Percentiles rank a stretch among this genome's conserved stretches.
phyloP scores from a whole-genome alignment of 2,888 invertebrate genomes.

The Chrysopilus asiliformis region DNA sequence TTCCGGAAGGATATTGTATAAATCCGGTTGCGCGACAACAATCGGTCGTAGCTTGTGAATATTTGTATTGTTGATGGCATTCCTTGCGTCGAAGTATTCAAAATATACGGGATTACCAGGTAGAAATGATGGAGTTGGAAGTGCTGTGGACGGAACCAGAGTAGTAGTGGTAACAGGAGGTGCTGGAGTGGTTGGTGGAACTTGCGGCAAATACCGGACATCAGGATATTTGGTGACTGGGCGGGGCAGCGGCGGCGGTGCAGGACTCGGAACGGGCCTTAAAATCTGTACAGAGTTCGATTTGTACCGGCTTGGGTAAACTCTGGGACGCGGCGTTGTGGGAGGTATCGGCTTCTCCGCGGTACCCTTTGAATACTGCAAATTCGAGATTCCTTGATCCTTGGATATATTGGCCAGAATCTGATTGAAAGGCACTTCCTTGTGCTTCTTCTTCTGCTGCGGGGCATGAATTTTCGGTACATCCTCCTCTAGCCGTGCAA shows the following conservation, averaged over 20 bases:
- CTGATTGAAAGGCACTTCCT: slow-evolving; percentile 21
- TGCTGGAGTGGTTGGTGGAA: slow-evolving; percentile 35
- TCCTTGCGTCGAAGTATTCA: slow-evolving; percentile 32
- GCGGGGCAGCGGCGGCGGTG: slow-evolving; percentile 24
- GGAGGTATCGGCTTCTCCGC: too few relatives aligned
- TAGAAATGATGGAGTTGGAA: slow-evolving; percentile 30
- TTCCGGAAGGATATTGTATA: not conserved
- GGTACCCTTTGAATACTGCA: too few relatives aligned
- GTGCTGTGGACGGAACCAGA: slow-evolving; percentile 31
- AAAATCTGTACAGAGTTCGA: slow-evolving; percentile 30
- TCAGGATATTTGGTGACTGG: slow-evolving; percentile 6
- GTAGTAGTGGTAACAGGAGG: slow-evolving; percentile 34
- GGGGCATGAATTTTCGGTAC: slow-evolving; percentile 28
- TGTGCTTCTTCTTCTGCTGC: slow-evolving; percentile 15
- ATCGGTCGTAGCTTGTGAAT: too few relatives aligned
- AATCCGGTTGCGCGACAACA: too few relatives aligned
- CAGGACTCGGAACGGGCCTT: slow-evolving; percentile 33
- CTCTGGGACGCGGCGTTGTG: slow-evolving; percentile 33
- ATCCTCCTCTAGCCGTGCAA: slow-evolving; percentile 52
- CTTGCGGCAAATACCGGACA: slow-evolving; percentile 18
- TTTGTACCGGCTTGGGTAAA: slow-evolving; percentile 35
- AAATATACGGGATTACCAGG: slow-evolving; percentile 36
- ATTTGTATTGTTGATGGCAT: not conserved
- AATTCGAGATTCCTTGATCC: slow-evolving; percentile 24
- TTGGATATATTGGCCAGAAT: slow-evolving; percentile 23